Conservation (phyloP, 2,113 vertebrate species). For the Gracilinanus agilis region DNA sequence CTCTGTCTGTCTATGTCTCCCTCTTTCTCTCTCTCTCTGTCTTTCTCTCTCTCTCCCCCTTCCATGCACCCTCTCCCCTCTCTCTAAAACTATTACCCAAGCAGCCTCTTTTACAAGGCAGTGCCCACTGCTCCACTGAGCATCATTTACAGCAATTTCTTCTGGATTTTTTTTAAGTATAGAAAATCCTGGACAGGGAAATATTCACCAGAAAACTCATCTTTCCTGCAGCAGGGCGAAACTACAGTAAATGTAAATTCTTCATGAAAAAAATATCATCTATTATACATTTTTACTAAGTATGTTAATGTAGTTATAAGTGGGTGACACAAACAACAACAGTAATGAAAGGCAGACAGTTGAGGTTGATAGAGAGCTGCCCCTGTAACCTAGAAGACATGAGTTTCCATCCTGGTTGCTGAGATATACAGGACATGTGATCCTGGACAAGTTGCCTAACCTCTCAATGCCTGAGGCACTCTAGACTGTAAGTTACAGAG, state of each 20-base stretch:
- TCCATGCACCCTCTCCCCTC: no score
- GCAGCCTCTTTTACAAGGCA: slow-evolving; percentile 56
- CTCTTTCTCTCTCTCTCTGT: background rate
- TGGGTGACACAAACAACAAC: background rate
- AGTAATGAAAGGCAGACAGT: background rate
- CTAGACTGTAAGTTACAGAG: background rate
- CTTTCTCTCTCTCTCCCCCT: background rate
- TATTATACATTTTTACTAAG: background rate
- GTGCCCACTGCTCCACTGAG: slow-evolving; percentile 57
- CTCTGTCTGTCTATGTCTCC: no score
- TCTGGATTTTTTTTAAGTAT: slow-evolving; percentile 54
- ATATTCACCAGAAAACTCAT: slow-evolving; percentile 34
- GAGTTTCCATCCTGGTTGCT: background rate
- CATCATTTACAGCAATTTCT: slow-evolving; percentile 45
- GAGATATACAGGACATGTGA: background rate
- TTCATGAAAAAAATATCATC: slow-evolving; percentile 14
- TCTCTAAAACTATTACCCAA: background rate
- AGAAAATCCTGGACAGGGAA: slow-evolving; percentile 36
- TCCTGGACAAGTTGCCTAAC: background rate
- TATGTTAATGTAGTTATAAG: background rate
- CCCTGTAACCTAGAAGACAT: background rate
- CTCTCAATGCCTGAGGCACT: background rate
- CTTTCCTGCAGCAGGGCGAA: background rate
- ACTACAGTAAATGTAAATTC: background rate
- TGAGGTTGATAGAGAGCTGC: background rate